These are phyloP conservation scores for Hipposideros larvatus DNA, from an alignment of 2,797 vertebrate species.

Conservation along the genomic window DNA sequence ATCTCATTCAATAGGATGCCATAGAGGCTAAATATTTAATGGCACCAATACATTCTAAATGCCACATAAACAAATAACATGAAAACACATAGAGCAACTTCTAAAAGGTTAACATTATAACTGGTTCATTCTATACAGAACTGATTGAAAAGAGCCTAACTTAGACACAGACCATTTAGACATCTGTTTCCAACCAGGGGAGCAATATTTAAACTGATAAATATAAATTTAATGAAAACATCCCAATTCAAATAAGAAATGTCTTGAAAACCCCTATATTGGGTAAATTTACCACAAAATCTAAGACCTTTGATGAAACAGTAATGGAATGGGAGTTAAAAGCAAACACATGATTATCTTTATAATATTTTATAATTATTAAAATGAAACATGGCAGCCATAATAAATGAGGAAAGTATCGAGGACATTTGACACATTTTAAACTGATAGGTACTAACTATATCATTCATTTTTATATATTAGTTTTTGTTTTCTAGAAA, in stretches of 20 bases:
- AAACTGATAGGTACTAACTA: background rate
- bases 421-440: constrained; percentile 31
- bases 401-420: background rate
- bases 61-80: constrained; percentile 11
- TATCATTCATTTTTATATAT: background rate
- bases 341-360: background rate
- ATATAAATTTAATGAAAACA: constrained; percentile 2
- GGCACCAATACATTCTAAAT: background rate
- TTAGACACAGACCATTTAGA: background rate
- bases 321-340: background rate
- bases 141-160: background rate
- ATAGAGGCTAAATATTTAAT: constrained; percentile 65
- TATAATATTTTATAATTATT: constrained; percentile 34
- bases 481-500: constrained; percentile 29
- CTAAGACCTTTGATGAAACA: background rate
- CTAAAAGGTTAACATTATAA: background rate
- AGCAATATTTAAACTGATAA: constrained; percentile 46
- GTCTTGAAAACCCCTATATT: background rate
- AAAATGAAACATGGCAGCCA: constrained; percentile 2
- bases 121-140: background rate
- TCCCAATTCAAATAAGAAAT: background rate
- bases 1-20: constrained; percentile 51
- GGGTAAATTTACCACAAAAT: background rate
- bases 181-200: background rate
- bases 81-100: background rate